These are phyloP conservation scores for Cecidostiba fungosa DNA, from an alignment of 2,888 invertebrate genomes.

Conservation along the genomic window DNA sequence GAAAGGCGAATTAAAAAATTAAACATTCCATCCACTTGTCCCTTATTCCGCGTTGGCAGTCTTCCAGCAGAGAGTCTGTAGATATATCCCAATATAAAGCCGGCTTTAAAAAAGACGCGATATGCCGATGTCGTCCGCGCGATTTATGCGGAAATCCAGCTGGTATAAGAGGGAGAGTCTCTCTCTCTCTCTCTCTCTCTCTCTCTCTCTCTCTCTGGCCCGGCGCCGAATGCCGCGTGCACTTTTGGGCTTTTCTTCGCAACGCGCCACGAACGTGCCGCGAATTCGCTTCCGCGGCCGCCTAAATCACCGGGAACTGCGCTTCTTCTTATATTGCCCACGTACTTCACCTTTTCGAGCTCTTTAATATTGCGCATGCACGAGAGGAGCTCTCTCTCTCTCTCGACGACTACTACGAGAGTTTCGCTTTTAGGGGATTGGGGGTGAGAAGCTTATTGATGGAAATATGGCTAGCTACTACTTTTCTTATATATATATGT, in stretches of 20 bases:
- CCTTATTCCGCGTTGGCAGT: slow-evolving; percentile 32
- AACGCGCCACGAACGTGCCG: slow-evolving; percentile 44
- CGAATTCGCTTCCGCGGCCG: slow-evolving; percentile 31
- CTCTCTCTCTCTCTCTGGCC: neutral
- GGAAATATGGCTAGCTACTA: neutral
- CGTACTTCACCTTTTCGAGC: slow-evolving; percentile 15
- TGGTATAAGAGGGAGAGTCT: neutral
- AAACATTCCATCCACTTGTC: slow-evolving; percentile 43
- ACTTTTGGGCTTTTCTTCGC: slow-evolving; percentile 52
- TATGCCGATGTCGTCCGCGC: slow-evolving; percentile 57
- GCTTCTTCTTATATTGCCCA: slow-evolving; percentile 3
- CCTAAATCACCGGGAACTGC: slow-evolving; percentile 38
- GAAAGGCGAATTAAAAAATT: slow-evolving; percentile 42
- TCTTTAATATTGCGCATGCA: slow-evolving; percentile 10
- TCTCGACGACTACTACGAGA: neutral
- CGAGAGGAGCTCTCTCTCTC: too few species aligned
- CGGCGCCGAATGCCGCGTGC: neutral
- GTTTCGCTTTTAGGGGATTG: neutral
- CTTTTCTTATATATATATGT: too few species aligned
- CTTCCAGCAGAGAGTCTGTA: slow-evolving; percentile 36
- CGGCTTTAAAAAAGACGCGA: slow-evolving; percentile 43
- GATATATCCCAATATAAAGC: slow-evolving; percentile 29
- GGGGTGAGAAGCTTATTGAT: neutral
- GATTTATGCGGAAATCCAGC: slow-evolving; percentile 49
- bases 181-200: neutral